Conservation (phyloP, 2,113 vertebrate genomes). For the Onychorhynchus coronatus region DNA sequence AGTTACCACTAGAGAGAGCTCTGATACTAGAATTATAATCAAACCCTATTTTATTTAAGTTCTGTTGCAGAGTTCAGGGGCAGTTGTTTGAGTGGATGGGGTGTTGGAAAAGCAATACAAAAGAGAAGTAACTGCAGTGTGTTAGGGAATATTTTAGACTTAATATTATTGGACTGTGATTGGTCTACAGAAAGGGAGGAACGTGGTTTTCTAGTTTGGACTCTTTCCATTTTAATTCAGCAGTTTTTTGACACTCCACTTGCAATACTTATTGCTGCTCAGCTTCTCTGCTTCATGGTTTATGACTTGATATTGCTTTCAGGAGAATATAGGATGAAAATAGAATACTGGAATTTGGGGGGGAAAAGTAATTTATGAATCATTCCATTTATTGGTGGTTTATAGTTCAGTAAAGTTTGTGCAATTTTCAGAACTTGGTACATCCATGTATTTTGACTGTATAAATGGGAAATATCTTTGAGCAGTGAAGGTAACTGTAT, state of each 20-base stretch:
- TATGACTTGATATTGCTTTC: conserved; percentile 39
- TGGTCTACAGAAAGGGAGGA: background rate
- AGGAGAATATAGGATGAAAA: conserved; percentile 14
- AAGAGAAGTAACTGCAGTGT: background rate
- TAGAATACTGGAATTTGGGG: background rate
- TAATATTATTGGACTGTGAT: background rate
- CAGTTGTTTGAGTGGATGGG: background rate
- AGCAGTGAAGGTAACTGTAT: background rate
- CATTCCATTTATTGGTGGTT: background rate
- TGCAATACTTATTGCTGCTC: conserved; percentile 38
- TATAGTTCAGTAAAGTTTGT: background rate
- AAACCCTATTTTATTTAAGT: background rate
- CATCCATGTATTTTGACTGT: background rate
- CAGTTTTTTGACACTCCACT: conserved; percentile 9
- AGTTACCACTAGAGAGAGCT: conserved; percentile 60
- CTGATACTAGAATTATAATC: conserved; percentile 36
- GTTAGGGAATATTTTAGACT: background rate
- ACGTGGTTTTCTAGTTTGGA: background rate
- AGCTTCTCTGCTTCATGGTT: conserved; percentile 18
- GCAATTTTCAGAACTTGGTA: background rate
- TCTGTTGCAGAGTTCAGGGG: background rate
- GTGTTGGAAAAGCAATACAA: background rate
- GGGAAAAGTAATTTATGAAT: background rate
- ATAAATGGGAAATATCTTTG: background rate
- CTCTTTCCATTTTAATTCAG: conserved; percentile 37